Conservation (phyloP, 2,888 invertebrate genomes). For the Adela reaumurella region DNA sequence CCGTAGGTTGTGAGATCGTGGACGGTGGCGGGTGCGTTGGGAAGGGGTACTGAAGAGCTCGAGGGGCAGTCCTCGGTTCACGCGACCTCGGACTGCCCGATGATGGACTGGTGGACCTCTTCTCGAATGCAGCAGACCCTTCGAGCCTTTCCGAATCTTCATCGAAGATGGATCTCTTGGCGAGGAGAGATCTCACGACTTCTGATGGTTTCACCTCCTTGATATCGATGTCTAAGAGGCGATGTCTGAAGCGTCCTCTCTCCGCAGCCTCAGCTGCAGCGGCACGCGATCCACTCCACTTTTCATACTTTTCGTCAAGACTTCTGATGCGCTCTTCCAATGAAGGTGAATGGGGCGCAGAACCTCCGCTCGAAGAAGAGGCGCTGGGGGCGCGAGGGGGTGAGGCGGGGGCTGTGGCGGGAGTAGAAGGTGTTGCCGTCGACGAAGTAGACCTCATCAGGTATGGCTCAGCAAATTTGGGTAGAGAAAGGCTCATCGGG, state of each 20-base stretch:
- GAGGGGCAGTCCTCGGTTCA: conserved; percentile 25
- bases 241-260: conserved; percentile 63
- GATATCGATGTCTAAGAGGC: conserved; percentile 74
- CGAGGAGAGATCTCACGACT: conserved; percentile 87
- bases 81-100: conserved; percentile 9
- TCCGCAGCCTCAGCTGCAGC: conserved; percentile 53
- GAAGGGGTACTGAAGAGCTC: conserved; percentile 71
- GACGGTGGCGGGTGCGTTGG: conserved; percentile 67
- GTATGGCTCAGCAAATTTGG: conserved; percentile 79
- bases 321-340: conserved; percentile 90
- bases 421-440: conserved; percentile 42
- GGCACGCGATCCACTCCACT: conserved; percentile 71
- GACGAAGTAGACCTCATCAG: conserved; percentile 47
- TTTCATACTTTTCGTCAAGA: conserved; percentile 90
- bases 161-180: conserved; percentile 92
- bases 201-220: conserved; percentile 87
- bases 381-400: conserved; percentile 69
- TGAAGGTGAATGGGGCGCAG: conserved; percentile 73
- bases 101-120: conserved; percentile 48
- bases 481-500: conserved; percentile 80
- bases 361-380: conserved; percentile 69
- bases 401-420: conserved; percentile 60
- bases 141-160: conserved; percentile 92
- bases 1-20: conserved; percentile 9
- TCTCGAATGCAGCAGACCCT: conserved; percentile 79